phyloP scores from a whole-genome alignment of 2,113 vertebrate genomes.

The human region GRCh38 chr3:103853501-103854000 shows the following conservation, averaged over 20 bases:
- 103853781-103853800: slow-evolving; percentile 57
- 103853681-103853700: slow-evolving; percentile 42
- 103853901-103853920: not conserved
- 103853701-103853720: slow-evolving; percentile 39
- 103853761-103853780: slow-evolving; percentile 39
- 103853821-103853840: slow-evolving; percentile 24
- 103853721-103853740: slow-evolving; percentile 54
- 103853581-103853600: not conserved
- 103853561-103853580: not conserved
- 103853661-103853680: slow-evolving; percentile 39
- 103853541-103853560: not conserved
- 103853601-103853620: slow-evolving; percentile 35
- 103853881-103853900: slow-evolving; percentile 46
- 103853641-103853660: slow-evolving; percentile 51
- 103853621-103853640: not conserved
- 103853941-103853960: not conserved
- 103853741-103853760: slow-evolving; percentile 61
- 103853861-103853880: slow-evolving; percentile 36
- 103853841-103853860: not conserved
- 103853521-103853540: not conserved
- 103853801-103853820: slow-evolving; percentile 50
- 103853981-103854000: not conserved
- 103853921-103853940: not conserved
- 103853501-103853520: not conserved
- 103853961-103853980: not conserved